Conservation (phyloP, 2,113 vertebrate species). For the Capricornis sumatraensis region DNA sequence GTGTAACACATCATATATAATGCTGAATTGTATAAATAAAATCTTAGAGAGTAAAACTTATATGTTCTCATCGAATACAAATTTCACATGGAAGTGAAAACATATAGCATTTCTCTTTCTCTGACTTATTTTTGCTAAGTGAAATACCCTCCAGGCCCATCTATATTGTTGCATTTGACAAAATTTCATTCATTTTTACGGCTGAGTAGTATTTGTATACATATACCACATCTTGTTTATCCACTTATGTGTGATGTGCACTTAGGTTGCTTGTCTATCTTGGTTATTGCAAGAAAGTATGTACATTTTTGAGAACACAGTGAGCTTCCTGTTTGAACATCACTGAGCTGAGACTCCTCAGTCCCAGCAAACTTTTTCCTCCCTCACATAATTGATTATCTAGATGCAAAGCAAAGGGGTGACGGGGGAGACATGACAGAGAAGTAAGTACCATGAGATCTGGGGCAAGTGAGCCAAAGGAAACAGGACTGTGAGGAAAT, state of each 20-base stretch:
- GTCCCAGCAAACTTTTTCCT: neutral
- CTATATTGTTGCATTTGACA: neutral
- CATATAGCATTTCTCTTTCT: neutral
- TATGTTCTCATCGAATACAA: neutral
- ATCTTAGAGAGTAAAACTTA: neutral
- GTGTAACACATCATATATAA: neutral
- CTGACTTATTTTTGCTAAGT: neutral
- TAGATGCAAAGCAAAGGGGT: neutral
- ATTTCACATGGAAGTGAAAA: neutral
- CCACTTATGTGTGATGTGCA: neutral
- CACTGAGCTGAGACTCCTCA: neutral
- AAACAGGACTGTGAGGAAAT: neutral
- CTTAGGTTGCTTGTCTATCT: neutral
- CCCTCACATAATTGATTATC: neutral
- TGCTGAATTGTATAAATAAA: neutral
- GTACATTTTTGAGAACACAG: neutral
- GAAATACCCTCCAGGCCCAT: neutral
- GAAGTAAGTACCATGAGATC: neutral
- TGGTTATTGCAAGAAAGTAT: neutral
- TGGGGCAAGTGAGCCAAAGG: neutral
- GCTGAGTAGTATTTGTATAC: neutral
- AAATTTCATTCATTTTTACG: neutral
- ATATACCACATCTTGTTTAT: neutral
- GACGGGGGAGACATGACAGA: neutral
- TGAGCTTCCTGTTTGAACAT: neutral